Evolutionary conservation across 2,113 vertebrate species (phyloP).

Genomic region (Zingel zingel): DNA sequence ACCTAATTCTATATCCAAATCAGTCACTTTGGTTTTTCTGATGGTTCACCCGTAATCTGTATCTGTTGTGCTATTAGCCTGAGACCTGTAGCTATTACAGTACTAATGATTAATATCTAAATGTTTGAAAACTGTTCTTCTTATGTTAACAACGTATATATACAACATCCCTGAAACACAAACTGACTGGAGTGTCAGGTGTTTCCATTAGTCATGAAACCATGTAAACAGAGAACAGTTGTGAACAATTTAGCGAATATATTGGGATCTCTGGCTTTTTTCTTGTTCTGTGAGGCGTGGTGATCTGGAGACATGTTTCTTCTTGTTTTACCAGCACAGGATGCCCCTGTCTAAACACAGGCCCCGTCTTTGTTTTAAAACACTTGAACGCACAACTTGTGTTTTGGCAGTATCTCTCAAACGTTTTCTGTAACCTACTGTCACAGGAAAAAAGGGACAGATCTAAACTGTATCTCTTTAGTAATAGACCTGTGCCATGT

Average conservation of each 20-base stretch:
- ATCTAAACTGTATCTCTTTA: conserved; percentile 35
- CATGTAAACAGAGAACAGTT: conserved; percentile 43
- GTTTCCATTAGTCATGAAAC: conserved; percentile 36
- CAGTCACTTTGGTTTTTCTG: neutral
- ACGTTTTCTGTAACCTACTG: conserved; percentile 58
- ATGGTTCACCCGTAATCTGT: neutral
- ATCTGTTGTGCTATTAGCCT: neutral
- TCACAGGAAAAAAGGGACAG: conserved; percentile 16
- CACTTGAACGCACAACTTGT: conserved; percentile 41
- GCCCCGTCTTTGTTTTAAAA: conserved; percentile 44
- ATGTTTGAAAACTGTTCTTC: conserved; percentile 37
- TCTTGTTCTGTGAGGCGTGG: conserved; percentile 34
- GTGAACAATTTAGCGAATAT: conserved; percentile 47
- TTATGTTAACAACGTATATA: conserved; percentile 11
- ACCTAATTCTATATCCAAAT: neutral
- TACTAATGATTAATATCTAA: conserved; percentile 23
- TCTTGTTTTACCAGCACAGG: conserved; percentile 62
- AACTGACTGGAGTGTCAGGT: conserved; percentile 14
- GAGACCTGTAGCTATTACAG: neutral
- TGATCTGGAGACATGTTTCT: conserved; percentile 46
- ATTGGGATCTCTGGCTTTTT: conserved; percentile 65
- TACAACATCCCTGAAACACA: conserved; percentile 29
- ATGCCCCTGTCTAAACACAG: conserved; percentile 77
- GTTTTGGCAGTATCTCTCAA: conserved; percentile 50
- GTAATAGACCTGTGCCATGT: neutral